These are phyloP conservation scores for Pluvianellus socialis DNA, from an alignment of 2,113 vertebrate genomes.

Conservation along the genomic window DNA sequence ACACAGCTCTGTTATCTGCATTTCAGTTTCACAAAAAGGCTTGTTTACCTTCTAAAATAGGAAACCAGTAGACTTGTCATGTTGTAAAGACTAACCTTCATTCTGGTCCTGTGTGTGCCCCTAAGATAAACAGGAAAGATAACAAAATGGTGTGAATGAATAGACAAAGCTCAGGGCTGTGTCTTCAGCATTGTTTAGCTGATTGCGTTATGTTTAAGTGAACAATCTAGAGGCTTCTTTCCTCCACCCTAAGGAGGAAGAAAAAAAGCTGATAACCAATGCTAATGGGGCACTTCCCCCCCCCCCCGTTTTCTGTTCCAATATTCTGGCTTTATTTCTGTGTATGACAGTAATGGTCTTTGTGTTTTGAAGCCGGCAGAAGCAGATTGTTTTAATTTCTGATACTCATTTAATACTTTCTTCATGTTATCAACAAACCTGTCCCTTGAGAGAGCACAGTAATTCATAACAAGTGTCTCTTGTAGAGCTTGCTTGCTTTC, in stretches of 20 bases:
- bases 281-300: not conserved
- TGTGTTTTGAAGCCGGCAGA: not conserved
- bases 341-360: not conserved
- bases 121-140: constrained; percentile 73
- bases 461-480: constrained; percentile 43
- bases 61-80: constrained; percentile 41
- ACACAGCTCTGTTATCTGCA: constrained; percentile 4
- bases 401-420: constrained; percentile 14
- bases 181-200: not conserved
- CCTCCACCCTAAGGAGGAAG: not conserved
- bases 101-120: not conserved
- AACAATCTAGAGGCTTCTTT: not conserved
- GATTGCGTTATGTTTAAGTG: not conserved
- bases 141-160: constrained; percentile 54
- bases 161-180: not conserved
- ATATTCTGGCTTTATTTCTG: not conserved
- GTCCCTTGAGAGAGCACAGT: constrained; percentile 14
- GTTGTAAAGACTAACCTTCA: constrained; percentile 3
- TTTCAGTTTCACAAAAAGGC: constrained; percentile 16
- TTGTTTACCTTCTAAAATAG: constrained; percentile 4
- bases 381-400: constrained; percentile 45
- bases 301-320: not conserved
- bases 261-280: not conserved
- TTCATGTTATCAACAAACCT: constrained; percentile 31
- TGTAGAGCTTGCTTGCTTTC: not conserved